These are phyloP conservation scores for Drosophila leontia DNA, from an alignment of 1,140 invertebrate species.

Conservation along the genomic window DNA sequence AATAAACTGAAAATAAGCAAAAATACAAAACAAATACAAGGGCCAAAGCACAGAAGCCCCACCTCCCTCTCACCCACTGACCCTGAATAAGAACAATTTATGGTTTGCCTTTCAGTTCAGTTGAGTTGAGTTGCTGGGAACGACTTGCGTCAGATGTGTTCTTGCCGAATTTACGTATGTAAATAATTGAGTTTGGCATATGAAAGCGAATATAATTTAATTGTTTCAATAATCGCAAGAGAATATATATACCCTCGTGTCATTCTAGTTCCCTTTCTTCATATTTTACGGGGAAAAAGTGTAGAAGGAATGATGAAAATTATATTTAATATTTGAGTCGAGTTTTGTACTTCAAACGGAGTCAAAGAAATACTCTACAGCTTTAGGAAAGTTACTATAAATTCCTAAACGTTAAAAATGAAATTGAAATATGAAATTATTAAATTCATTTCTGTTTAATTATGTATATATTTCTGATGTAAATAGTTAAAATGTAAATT, in stretches of 20 bases:
- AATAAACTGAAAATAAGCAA: constrained; percentile 36
- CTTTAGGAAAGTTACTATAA: not conserved
- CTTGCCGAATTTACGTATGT: constrained; percentile 58
- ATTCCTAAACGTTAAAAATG: no score
- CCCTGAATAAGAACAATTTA: constrained; percentile 51
- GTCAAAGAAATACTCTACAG: constrained; percentile 12
- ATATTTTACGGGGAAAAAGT: not conserved
- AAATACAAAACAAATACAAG: constrained; percentile 35
- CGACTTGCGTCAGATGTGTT: constrained; percentile 70
- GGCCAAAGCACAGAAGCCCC: constrained; percentile 17
- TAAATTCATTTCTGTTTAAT: not conserved
- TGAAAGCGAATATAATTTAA: constrained; percentile 65
- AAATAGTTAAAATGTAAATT: no score
- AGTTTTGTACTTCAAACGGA: constrained; percentile 20
- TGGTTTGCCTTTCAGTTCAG: constrained; percentile 12
- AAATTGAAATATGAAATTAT: not conserved
- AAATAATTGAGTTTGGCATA: constrained; percentile 58
- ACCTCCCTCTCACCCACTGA: constrained; percentile 34
- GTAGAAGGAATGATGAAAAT: constrained; percentile 25
- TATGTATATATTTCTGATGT: not conserved
- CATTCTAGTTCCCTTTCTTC: constrained; percentile 44
- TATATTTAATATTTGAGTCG: constrained; percentile 39
- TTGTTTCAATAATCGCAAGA: constrained; percentile 58
- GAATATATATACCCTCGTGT: constrained; percentile 33
- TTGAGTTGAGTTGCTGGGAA: constrained; percentile 36